Percentiles rank a stretch among this genome's conserved stretches.
These are phyloP conservation scores for Piprites chloris DNA, from an alignment of 2,113 vertebrate genomes.

Conservation along the genomic window DNA sequence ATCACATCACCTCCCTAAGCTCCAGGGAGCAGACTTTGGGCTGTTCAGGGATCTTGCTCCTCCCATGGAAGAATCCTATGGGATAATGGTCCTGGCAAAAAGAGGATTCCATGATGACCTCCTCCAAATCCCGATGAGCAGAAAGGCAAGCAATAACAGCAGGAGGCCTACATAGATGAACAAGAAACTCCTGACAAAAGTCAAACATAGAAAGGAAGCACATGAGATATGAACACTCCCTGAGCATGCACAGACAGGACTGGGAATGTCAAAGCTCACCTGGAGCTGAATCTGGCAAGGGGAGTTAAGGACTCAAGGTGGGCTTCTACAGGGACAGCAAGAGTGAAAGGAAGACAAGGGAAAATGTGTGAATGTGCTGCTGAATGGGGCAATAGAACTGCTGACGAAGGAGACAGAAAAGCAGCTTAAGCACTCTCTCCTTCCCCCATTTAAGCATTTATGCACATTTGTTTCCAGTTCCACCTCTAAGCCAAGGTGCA, in stretches of 20 bases:
- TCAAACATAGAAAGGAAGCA: not conserved
- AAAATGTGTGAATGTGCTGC: not conserved
- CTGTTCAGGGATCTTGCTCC: not conserved
- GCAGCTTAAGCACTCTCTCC: not conserved
- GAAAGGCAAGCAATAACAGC: not conserved
- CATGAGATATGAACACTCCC: not conserved
- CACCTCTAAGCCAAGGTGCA: not conserved
- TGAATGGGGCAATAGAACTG: not conserved
- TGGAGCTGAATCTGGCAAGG: not conserved
- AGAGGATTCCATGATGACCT: not conserved
- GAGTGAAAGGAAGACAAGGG: not conserved
- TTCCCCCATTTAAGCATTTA: not conserved
- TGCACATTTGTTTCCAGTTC: not conserved
- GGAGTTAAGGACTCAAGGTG: not conserved
- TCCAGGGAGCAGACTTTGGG: not conserved
- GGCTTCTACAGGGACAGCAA: not conserved
- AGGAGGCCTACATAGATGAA: not conserved
- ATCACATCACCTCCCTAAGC: not conserved
- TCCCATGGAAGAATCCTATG: not conserved
- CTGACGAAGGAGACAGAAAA: not conserved
- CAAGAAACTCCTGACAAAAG: not conserved
- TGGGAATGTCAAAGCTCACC: not conserved
- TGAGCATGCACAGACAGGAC: not conserved
- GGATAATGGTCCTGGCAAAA: not conserved
- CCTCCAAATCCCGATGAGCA: not conserved